A percentile compares a stretch with the other conserved stretches of the same genome.
phyloP scores from a whole-genome alignment of 2,888 invertebrate genomes.

The Atethmia centrago region DNA sequence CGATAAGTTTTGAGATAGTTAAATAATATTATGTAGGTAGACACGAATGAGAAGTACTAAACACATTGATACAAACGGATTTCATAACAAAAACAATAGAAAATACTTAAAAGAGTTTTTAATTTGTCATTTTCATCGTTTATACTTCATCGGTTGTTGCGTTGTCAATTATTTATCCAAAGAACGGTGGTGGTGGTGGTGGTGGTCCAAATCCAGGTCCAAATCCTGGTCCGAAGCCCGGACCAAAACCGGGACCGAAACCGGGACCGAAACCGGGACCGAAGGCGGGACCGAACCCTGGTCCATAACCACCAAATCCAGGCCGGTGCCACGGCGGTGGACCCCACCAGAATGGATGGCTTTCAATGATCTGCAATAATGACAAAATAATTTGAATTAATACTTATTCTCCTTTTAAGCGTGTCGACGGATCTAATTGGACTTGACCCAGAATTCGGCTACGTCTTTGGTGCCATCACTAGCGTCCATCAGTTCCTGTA shows the following conservation, averaged over 20 bases:
- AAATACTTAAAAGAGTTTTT: too few relatives aligned
- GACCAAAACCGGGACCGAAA: not conserved
- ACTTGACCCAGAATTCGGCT: too few relatives aligned
- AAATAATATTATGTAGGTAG: too few relatives aligned
- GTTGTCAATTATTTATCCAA: slow-evolving; percentile 27
- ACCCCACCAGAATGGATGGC: slow-evolving; percentile 29
- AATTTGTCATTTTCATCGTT: too few relatives aligned
- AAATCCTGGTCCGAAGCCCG: slow-evolving; percentile 11
- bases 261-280: slow-evolving; percentile 10
- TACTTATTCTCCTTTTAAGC: too few relatives aligned
- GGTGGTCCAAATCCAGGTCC: slow-evolving; percentile 32
- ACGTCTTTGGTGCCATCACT: too few relatives aligned
- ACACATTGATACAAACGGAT: too few relatives aligned
- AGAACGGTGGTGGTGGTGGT: slow-evolving; percentile 26
- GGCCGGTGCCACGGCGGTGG: slow-evolving; percentile 22
- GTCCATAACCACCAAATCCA: slow-evolving; percentile 38
- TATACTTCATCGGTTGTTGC: not conserved
- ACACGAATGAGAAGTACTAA: too few relatives aligned
- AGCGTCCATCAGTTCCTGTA: too few relatives aligned
- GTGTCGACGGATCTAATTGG: too few relatives aligned
- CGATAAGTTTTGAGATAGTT: too few relatives aligned
- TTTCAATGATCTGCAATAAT: slow-evolving; percentile 43
- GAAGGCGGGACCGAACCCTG: not conserved
- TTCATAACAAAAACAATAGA: too few relatives aligned
- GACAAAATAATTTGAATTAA: not conserved